Evolutionary conservation across 2,797 vertebrate genomes (phyloP).

Genomic region (Paguma larvata): DNA sequence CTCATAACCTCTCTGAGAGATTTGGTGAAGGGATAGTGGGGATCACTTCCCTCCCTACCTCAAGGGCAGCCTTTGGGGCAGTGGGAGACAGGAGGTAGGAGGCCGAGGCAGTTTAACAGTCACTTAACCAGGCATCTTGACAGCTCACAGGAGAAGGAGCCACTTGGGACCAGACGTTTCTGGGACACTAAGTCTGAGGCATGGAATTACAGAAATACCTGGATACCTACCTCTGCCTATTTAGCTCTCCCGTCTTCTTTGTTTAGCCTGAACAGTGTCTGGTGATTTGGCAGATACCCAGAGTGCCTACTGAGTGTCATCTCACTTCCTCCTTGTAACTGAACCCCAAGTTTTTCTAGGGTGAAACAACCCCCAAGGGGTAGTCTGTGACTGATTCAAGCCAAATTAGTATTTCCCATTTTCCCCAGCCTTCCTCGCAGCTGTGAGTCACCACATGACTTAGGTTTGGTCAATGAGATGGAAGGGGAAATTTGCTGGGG

Average conservation of each 20-base stretch:
- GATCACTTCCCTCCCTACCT: conserved; percentile 63
- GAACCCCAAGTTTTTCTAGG: not conserved
- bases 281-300: not conserved
- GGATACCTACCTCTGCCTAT: not conserved
- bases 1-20: conserved; percentile 58
- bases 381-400: not conserved
- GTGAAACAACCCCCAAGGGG: not conserved
- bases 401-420: conserved; percentile 25
- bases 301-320: not conserved
- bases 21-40: not conserved
- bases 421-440: not conserved
- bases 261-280: not conserved
- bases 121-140: conserved; percentile 71
- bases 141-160: conserved; percentile 37
- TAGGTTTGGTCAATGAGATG: not conserved
- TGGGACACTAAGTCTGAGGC: conserved; percentile 33
- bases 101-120: conserved; percentile 45
- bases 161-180: not conserved
- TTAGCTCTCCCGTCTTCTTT: not conserved
- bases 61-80: conserved; percentile 46
- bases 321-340: not conserved
- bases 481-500: not conserved
- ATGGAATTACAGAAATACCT: conserved; percentile 51
- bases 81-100: conserved; percentile 21
- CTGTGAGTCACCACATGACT: not conserved